Conservation (phyloP, 2,888 invertebrate genomes). For the Lepas anatifera region DNA sequence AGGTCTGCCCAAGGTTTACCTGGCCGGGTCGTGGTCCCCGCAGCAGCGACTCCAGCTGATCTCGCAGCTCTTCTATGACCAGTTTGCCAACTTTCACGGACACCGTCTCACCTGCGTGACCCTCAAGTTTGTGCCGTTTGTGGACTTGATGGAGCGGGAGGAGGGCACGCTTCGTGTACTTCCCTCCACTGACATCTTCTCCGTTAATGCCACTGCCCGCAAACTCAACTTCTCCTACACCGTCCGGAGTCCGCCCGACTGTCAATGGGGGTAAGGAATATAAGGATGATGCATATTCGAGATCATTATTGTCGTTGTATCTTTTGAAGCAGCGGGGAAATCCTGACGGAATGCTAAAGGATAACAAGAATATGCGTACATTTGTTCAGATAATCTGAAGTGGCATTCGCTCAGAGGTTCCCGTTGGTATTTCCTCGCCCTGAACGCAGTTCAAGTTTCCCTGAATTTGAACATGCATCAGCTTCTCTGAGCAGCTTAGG, state of each 20-base stretch:
- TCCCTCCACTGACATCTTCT: neutral
- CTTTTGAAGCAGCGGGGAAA: no score
- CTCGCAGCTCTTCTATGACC: conserved; percentile 12
- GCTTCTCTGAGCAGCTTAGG: no score
- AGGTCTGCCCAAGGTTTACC: neutral
- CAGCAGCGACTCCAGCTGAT: neutral
- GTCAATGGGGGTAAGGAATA: neutral
- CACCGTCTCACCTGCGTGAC: neutral
- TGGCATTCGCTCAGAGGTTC: no score
- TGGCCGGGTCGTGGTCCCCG: neutral
- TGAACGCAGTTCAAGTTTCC: no score
- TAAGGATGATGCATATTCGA: no score
- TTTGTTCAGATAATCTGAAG: no score
- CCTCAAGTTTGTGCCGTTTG: neutral
- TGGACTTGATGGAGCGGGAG: neutral
- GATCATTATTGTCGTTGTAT: no score
- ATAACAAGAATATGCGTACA: no score
- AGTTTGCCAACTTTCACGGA: conserved; percentile 7
- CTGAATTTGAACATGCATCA: no score
- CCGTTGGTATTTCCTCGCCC: no score
- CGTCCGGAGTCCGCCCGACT: neutral
- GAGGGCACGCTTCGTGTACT: no score
- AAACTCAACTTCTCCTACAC: conserved; percentile 6
- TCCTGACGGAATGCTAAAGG: no score
- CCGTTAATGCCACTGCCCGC: neutral